phyloP scores from a whole-genome alignment of 92 coral and sea anemone species.

The Epizoanthus illoricatus region DNA sequence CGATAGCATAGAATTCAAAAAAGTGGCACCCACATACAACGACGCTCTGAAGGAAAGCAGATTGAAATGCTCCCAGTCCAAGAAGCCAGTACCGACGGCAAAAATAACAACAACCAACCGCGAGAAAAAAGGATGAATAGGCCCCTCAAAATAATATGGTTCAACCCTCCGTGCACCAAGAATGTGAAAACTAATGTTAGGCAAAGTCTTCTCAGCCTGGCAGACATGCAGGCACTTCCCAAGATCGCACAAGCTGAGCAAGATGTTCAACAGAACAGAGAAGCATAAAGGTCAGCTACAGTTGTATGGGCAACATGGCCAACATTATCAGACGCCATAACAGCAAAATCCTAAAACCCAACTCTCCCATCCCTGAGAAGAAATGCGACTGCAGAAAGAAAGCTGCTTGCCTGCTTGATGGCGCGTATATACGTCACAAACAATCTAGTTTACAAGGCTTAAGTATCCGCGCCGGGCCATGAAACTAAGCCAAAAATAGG shows the following conservation, averaged over 20 bases:
- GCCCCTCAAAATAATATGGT: not conserved
- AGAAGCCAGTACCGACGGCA: too few relatives aligned
- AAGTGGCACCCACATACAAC: too few relatives aligned
- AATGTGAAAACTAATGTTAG: not conserved
- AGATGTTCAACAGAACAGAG: not conserved
- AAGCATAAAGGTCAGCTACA: not conserved
- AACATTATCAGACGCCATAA: not conserved
- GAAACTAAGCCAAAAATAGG: not conserved
- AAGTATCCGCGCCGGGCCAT: not conserved
- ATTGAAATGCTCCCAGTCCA: too few relatives aligned
- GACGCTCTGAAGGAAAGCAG: too few relatives aligned
- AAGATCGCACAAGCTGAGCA: not conserved
- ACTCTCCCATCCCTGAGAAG: not conserved
- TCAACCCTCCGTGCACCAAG: not conserved
- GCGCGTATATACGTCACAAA: not conserved
- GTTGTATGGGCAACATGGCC: not conserved
- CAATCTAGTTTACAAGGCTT: not conserved
- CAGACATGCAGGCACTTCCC: not conserved
- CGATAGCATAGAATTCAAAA: too few relatives aligned
- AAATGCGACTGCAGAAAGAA: not conserved
- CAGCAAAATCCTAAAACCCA: not conserved
- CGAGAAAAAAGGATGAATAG: too few relatives aligned
- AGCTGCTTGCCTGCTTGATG: not conserved
- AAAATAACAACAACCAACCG: not conserved
- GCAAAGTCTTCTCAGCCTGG: not conserved